These are phyloP conservation scores for Pentamera pediparva DNA, from an alignment of 53 echinoderm and acorn worm genomes.

Conservation along the genomic window DNA sequence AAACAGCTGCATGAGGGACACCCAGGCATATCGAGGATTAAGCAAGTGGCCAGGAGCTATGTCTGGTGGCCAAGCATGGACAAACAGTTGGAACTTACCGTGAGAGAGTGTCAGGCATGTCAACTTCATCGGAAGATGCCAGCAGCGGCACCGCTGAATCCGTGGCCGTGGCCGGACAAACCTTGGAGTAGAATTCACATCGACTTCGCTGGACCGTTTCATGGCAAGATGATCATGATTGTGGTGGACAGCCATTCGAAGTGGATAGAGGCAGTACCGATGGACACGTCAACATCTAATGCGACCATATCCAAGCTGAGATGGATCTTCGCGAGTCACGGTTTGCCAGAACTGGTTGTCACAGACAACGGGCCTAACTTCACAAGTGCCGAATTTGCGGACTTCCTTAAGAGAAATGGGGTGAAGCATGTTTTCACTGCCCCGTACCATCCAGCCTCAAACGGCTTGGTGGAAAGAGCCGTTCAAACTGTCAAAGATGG, in stretches of 20 bases:
- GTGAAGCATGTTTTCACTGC: constrained; percentile 25
- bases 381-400: constrained; percentile 32
- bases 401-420: constrained; percentile 29
- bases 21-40: constrained; percentile 35
- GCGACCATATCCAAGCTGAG: constrained; percentile 1
- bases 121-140: constrained; percentile 32
- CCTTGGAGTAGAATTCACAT: constrained; percentile 49
- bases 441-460: constrained; percentile 38
- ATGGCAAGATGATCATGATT: constrained; percentile 2
- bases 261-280: constrained; percentile 35
- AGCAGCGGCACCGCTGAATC: constrained; percentile 31
- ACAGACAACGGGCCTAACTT: constrained; percentile 39
- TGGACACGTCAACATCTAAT: constrained; percentile 36
- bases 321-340: constrained; percentile 26
- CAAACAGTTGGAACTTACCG: constrained; percentile 20
- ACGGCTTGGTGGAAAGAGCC: constrained; percentile 31
- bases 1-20: constrained; percentile 44
- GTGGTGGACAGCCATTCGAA: constrained; percentile 52
- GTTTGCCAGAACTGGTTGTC: constrained; percentile 33
- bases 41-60: constrained; percentile 32
- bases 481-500: constrained; percentile 35
- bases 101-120: background rate
- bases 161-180: constrained; percentile 41
- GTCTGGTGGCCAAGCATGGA: constrained; percentile 50
- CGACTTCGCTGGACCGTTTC: constrained; percentile 34